These are phyloP conservation scores for Lampropteryx suffumata DNA, from an alignment of 2,888 invertebrate genomes.

Conservation along the genomic window DNA sequence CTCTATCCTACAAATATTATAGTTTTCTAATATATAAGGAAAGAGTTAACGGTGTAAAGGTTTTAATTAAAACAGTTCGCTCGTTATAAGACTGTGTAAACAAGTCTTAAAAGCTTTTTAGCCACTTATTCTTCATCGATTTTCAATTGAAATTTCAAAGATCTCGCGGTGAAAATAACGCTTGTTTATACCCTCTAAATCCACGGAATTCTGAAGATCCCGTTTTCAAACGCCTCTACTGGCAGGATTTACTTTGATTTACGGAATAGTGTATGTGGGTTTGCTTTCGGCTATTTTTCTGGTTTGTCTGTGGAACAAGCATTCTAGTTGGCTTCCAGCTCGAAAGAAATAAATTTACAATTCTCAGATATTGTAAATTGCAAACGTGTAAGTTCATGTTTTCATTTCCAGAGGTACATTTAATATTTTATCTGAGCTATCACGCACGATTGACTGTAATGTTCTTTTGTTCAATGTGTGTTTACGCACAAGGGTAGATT, in stretches of 20 bases:
- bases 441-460: too few species aligned
- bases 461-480: too few species aligned
- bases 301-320: neutral
- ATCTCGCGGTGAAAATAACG: conserved; percentile 40
- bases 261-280: conserved; percentile 42
- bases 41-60: too few species aligned
- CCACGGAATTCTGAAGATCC: conserved; percentile 47
- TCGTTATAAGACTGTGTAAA: neutral
- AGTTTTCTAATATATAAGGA: too few species aligned
- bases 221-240: conserved; percentile 47
- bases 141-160: conserved; percentile 20
- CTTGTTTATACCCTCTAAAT: conserved; percentile 47
- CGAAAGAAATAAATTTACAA: neutral
- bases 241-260: conserved; percentile 57
- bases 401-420: too few species aligned
- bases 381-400: too few species aligned
- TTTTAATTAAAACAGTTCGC: too few species aligned
- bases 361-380: neutral
- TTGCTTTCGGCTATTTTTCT: conserved; percentile 25
- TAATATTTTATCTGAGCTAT: too few species aligned
- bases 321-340: neutral
- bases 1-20: too few species aligned
- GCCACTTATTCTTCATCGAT: conserved; percentile 5
- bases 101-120: neutral
- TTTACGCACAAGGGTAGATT: too few species aligned